phyloP scores from a whole-genome alignment of 2,797 vertebrate genomes.

The Odontamblyopus lacepedii region DNA sequence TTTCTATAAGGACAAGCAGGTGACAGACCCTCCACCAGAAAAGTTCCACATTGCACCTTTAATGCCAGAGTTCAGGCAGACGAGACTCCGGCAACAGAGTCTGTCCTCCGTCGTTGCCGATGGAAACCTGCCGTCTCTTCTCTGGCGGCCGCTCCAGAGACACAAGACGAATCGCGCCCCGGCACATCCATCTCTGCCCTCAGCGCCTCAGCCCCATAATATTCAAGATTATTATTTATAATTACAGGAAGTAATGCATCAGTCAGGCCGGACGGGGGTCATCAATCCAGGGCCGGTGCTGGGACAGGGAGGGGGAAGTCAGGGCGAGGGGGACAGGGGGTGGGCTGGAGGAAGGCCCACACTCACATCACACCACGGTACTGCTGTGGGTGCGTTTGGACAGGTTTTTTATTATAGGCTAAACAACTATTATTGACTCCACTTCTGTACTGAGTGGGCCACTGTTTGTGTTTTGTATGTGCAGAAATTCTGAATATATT shows the following conservation, averaged over 20 bases:
- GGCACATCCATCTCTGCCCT: conserved; percentile 95
- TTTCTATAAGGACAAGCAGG: too few relatives aligned
- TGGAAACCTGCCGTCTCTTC: conserved; percentile 68
- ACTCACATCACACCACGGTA: not conserved
- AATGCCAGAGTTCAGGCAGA: conserved; percentile 10
- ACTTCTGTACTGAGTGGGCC: too few relatives aligned
- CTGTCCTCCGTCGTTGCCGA: conserved; percentile 40
- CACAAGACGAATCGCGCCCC: conserved; percentile 91
- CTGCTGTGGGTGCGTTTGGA: not conserved
- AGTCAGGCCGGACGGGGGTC: conserved; percentile 92
- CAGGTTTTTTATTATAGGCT: too few relatives aligned
- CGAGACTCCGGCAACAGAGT: conserved; percentile 30
- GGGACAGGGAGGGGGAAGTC: conserved; percentile 72
- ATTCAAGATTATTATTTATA: conserved; percentile 99
- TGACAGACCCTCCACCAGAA: too few relatives aligned
- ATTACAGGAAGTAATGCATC: conserved; percentile 99
- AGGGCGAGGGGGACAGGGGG: too few relatives aligned
- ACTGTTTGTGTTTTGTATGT: too few relatives aligned
- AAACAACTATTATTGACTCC: too few relatives aligned
- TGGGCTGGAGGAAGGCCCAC: conserved; percentile 32
- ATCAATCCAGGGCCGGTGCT: conserved; percentile 94
- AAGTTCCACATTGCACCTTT: too few relatives aligned
- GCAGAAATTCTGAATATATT: too few relatives aligned
- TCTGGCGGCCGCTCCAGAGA: conserved; percentile 75
- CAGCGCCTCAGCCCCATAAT: conserved; percentile 97